phyloP scores from a whole-genome alignment of 2,113 vertebrate species.

The Hyperoodon ampullatus region DNA sequence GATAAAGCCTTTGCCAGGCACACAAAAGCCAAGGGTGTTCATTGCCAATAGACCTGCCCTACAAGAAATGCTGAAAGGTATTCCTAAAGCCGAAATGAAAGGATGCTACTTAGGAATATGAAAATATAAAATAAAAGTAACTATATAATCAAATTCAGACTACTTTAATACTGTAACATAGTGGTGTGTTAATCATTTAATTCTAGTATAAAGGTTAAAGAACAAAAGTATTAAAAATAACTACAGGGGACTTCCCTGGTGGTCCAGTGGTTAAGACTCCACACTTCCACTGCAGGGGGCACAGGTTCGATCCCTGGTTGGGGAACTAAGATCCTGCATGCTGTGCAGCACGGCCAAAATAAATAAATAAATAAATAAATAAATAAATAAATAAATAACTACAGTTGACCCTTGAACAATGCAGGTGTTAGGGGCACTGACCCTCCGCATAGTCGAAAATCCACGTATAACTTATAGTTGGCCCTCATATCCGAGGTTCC shows the following conservation, averaged over 20 bases:
- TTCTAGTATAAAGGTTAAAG: not conserved
- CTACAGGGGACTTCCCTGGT: not conserved
- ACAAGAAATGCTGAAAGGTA: not conserved
- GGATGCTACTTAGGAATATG: not conserved
- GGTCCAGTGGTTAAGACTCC: not conserved
- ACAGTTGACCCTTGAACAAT: not conserved
- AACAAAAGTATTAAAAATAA: not conserved
- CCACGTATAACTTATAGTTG: not conserved
- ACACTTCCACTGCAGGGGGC: not conserved
- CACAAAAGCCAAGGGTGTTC: not conserved
- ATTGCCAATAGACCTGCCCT: not conserved
- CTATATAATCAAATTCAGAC: not conserved
- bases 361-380: too few relatives aligned
- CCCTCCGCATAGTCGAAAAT: not conserved
- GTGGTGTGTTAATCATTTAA: not conserved
- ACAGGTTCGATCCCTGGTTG: not conserved
- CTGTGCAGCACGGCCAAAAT: rapidly evolving
- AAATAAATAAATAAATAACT: not conserved
- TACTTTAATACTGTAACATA: not conserved
- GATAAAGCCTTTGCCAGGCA: not conserved
- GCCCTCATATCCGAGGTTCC: not conserved
- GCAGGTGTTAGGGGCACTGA: not conserved
- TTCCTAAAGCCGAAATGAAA: not conserved
- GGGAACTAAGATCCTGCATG: too few relatives aligned
- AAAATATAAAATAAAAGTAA: not conserved